Evolutionary conservation across 2,113 vertebrate species (phyloP).

Genomic region (Bostrychus sinensis): DNA sequence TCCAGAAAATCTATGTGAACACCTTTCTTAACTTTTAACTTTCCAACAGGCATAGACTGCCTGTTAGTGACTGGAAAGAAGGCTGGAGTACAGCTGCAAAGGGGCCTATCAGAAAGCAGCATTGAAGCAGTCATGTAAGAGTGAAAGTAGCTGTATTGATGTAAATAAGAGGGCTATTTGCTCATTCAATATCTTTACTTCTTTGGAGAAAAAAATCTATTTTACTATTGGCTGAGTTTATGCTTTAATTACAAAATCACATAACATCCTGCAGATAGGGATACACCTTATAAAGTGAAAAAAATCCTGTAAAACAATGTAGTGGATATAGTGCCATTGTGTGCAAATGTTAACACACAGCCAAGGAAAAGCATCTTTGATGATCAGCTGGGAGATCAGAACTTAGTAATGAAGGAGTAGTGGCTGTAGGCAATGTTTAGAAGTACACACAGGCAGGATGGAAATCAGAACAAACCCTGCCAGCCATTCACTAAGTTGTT

Average conservation of each 20-base stretch:
- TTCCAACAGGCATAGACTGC: conserved; percentile 22
- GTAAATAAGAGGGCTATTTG: conserved; percentile 27
- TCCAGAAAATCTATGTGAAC: too few relatives aligned
- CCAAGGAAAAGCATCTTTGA: conserved; percentile 46
- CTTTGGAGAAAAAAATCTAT: background rate
- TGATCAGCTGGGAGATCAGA: conserved; percentile 50
- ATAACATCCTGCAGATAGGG: background rate
- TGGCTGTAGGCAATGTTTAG: conserved; percentile 57
- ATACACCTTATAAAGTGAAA: too few relatives aligned
- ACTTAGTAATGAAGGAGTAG: conserved; percentile 50
- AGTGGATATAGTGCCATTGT: conserved; percentile 10
- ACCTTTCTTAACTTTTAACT: conserved; percentile 68
- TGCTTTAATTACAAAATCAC: background rate
- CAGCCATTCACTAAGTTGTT: conserved; percentile 40
- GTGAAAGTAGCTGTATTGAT: conserved; percentile 41
- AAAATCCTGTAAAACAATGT: conserved; percentile 12
- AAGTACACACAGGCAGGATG: conserved; percentile 49
- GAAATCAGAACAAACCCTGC: conserved; percentile 59
- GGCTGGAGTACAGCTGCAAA: conserved; percentile 35
- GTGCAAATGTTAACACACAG: conserved; percentile 43
- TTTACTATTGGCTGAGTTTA: conserved; percentile 4
- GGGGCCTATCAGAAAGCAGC: conserved; percentile 46
- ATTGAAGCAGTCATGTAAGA: conserved; percentile 36
- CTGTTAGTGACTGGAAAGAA: conserved; percentile 65
- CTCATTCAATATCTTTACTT: conserved; percentile 17